Conservation (phyloP, 2,113 vertebrate genomes). For the Oryzias melastigma region DNA sequence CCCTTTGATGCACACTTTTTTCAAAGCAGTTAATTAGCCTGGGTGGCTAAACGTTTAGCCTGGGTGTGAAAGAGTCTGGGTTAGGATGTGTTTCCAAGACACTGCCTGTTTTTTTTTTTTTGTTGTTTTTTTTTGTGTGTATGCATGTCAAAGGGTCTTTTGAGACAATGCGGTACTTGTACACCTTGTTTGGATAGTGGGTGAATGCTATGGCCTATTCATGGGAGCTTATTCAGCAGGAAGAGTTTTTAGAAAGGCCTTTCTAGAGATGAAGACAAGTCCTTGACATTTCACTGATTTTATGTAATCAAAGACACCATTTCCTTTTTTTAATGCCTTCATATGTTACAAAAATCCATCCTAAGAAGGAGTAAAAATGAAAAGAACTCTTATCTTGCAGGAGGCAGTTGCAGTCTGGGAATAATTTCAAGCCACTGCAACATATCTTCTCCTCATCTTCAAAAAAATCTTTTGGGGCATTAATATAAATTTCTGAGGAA, state of each 20-base stretch:
- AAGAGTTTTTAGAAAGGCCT: constrained; percentile 47
- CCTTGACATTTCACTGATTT: constrained; percentile 69
- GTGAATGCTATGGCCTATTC: constrained; percentile 62
- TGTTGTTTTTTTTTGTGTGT: constrained; percentile 28
- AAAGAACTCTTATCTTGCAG: constrained; percentile 46
- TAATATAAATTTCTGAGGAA: constrained; percentile 60
- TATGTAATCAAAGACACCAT: constrained; percentile 47
- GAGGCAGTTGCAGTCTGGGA: constrained; percentile 35
- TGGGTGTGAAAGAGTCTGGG: constrained; percentile 73
- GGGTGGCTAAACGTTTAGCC: constrained; percentile 80
- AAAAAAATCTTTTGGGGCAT: constrained; percentile 40
- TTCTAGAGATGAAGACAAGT: constrained; percentile 55
- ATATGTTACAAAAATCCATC: constrained; percentile 36
- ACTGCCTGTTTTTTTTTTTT: constrained; percentile 50
- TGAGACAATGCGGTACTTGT: constrained; percentile 76
- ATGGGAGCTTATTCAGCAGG: constrained; percentile 45
- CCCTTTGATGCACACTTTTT: constrained; percentile 77
- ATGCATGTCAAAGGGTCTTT: constrained; percentile 68
- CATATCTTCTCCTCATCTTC: constrained; percentile 51
- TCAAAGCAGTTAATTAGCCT: constrained; percentile 78
- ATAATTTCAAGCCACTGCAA: constrained; percentile 39
- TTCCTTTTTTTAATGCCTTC: constrained; percentile 34
- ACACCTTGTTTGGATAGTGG: constrained; percentile 71
- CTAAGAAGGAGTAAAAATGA: constrained; percentile 18
- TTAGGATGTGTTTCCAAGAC: constrained; percentile 72